Evolutionary conservation across 2,888 invertebrate genomes (phyloP).

Genomic region (Caenorhabditis angaria): DNA sequence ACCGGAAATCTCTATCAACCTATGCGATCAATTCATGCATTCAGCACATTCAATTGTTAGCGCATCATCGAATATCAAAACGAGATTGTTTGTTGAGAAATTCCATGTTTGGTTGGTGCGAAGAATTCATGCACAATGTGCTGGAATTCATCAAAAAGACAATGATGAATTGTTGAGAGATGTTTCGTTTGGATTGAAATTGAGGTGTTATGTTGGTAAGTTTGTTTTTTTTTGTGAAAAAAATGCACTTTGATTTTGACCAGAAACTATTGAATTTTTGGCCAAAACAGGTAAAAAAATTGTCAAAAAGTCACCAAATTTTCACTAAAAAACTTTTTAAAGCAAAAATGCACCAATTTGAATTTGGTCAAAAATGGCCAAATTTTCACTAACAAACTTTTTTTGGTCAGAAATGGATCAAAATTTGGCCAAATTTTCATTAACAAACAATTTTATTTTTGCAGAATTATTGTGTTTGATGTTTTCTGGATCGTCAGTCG

Average conservation of each 20-base stretch:
- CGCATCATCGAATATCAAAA: slow-evolving; percentile 35
- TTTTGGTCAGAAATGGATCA: background rate
- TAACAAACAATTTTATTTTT: background rate
- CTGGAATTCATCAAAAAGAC: slow-evolving; percentile 12
- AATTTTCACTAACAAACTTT: no score
- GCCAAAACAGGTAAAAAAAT: no score
- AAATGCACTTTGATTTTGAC: no score
- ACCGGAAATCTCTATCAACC: slow-evolving; percentile 9
- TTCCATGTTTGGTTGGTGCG: slow-evolving; percentile 49
- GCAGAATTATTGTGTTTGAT: slow-evolving; percentile 36
- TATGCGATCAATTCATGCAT: slow-evolving; percentile 47
- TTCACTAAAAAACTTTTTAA: no score
- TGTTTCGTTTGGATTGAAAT: slow-evolving; percentile 29
- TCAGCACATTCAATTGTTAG: slow-evolving; percentile 37
- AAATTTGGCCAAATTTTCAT: background rate
- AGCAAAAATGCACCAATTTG: no score
- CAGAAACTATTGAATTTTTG: no score
- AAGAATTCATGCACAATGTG: slow-evolving; percentile 37
- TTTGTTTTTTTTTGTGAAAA: background rate
- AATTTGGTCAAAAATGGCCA: no score
- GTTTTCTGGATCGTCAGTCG: slow-evolving; percentile 42
- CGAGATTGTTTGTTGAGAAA: slow-evolving; percentile 46
- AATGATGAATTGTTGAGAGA: slow-evolving; percentile 14
- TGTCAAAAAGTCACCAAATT: no score
- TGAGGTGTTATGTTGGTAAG: slow-evolving; percentile 31